These are phyloP conservation scores for Cepphus grylle DNA, from an alignment of 2,113 vertebrate genomes.

Conservation along the genomic window DNA sequence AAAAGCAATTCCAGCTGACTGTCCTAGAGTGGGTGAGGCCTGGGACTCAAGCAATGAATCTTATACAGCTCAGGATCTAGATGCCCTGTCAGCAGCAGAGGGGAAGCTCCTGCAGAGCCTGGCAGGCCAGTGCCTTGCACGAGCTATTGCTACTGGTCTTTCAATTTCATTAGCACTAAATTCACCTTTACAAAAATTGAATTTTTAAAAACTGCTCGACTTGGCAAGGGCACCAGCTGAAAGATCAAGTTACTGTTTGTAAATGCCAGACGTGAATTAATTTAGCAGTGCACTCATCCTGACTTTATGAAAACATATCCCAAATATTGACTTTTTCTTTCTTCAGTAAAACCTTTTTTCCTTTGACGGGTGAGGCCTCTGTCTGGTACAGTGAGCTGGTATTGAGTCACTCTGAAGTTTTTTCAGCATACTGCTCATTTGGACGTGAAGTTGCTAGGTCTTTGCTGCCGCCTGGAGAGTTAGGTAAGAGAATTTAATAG, in stretches of 20 bases:
- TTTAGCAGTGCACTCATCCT: conserved; percentile 70
- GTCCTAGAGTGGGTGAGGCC: not conserved
- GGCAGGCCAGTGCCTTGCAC: not conserved
- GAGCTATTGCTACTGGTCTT: conserved; percentile 45
- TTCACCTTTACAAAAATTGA: conserved; percentile 74
- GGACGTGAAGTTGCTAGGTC: not conserved
- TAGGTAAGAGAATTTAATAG: not conserved
- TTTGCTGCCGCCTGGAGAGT: not conserved
- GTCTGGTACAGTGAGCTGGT: not conserved
- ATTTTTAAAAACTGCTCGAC: conserved; percentile 75
- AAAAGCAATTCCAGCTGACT: not conserved
- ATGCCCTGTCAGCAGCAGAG: not conserved
- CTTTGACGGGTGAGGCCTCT: not conserved
- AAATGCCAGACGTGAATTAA: conserved; percentile 79
- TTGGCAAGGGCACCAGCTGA: conserved; percentile 74
- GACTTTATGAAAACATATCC: conserved; percentile 69
- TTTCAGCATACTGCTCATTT: not conserved
- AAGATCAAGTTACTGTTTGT: conserved; percentile 74
- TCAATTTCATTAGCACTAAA: conserved; percentile 80
- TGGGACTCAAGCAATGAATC: not conserved
- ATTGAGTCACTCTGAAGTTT: not conserved
- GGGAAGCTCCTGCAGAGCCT: not conserved
- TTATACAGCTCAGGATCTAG: not conserved
- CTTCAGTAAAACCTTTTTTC: not conserved
- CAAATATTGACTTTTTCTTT: conserved; percentile 59